Percentiles rank a stretch among this genome's conserved stretches.
Conservation (phyloP, 2,797 vertebrate genomes). For the Syngnathus acus region DNA sequence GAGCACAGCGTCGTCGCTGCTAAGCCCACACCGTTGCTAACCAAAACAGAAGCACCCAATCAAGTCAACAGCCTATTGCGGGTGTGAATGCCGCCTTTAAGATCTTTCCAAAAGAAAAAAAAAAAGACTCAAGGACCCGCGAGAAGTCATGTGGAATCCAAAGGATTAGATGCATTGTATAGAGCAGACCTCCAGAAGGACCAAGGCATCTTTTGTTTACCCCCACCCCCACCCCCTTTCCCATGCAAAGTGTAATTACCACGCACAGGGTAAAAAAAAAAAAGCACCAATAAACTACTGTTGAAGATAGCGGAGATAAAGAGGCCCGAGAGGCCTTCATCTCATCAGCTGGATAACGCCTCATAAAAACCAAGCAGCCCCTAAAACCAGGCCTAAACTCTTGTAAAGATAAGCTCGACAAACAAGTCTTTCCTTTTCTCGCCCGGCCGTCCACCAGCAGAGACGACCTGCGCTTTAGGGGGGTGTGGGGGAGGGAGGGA, state of each 20-base stretch:
- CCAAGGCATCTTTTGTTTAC: constrained; percentile 1
- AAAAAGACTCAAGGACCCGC: not conserved
- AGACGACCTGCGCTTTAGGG: constrained; percentile 44
- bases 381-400: constrained; percentile 38
- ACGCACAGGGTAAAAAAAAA: not conserved
- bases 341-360: constrained; percentile 31
- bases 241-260: not conserved
- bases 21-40: not conserved
- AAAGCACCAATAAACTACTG: not conserved
- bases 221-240: not conserved
- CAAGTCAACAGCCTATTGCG: not conserved
- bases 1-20: not conserved
- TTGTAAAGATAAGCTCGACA: constrained; percentile 16
- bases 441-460: constrained; percentile 31
- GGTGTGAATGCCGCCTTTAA: not conserved
- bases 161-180: constrained; percentile 1
- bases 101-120: not conserved
- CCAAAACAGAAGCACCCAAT: not conserved
- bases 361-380: constrained; percentile 40
- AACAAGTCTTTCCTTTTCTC: not conserved
- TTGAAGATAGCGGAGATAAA: constrained; percentile 5
- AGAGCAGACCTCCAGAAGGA: not conserved
- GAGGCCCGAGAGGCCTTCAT: not conserved
- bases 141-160: constrained; percentile 7
- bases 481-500: no score